Base-by-base conservation (phyloP, 2,888 invertebrate species). In the Chloromyia formosa region DNA sequence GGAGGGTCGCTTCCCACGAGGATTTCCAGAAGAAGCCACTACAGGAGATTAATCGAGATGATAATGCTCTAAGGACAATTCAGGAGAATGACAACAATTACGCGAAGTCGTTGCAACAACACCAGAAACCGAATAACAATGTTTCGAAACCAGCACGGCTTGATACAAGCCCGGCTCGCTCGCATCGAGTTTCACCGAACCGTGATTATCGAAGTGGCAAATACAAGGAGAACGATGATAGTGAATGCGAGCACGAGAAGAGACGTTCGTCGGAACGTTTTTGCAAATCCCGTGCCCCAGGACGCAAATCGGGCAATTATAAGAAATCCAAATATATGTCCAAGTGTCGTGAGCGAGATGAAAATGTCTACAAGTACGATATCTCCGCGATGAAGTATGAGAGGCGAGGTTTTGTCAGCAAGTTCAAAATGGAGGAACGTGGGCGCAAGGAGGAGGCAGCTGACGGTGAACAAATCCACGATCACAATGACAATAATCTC, bases 251-350 rank as follows among this genome's bases (percentile, higher is more conserved):
- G 80, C 88, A 90, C 74, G 91, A 91, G 80, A 86, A 88, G 72
- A 84, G 91, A 12, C 86, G 91, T 77, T 89, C 88, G 78, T 89
- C 88, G 79, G 91, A 91, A 81, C 86, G 91, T 71, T 89, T 92
- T 82, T 87, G 91, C 78, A 86, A 90, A 77, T 88, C 90, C 1
- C 85, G 90, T 14, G 87, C 88, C 14, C 87, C 89, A 2, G 89
- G 88, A 20, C 87, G 89, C 54, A 85, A 85, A 74, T 81, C 84
- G 1, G 83, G 84, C 1, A 81, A 84, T 3, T 81, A 81, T 68
- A 85, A 84, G 75, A 85, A 84, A 77, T 80, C 78, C 12, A 75
- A 76, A 35, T 66, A 77, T 35, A 35, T 66, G 18, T 64, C 77
- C 23, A 69, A 73, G 22, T 53, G 68, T n/a, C 58, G 74, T 1